These are phyloP conservation scores for Ceraclea dissimilis DNA, from an alignment of 2,888 invertebrate genomes.

Conservation along the genomic window DNA sequence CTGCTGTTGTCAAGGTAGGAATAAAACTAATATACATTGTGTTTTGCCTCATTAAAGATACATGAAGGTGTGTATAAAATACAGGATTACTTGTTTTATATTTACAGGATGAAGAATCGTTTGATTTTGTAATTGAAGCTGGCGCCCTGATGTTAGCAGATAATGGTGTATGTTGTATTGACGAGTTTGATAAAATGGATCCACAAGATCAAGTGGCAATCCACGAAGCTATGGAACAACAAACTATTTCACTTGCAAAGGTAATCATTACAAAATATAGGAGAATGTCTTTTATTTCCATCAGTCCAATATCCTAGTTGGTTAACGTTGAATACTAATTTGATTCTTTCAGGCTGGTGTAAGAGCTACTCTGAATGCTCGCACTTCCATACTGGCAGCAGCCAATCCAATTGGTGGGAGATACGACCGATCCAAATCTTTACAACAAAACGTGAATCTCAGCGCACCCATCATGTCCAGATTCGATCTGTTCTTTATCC, in stretches of 20 bases:
- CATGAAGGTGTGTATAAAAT: no score
- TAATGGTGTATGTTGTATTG: slow-evolving; percentile 97
- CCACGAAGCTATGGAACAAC: slow-evolving; percentile 99
- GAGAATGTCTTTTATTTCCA: no score
- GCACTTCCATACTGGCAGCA: slow-evolving; percentile 96
- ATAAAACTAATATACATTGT: not conserved
- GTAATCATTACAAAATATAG: slow-evolving; percentile 35
- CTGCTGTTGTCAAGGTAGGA: slow-evolving; percentile 80
- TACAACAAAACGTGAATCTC: slow-evolving; percentile 89
- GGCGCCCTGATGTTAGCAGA: slow-evolving; percentile 99
- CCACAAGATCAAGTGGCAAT: slow-evolving; percentile 95
- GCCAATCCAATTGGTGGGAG: slow-evolving; percentile 97
- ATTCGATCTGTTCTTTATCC: slow-evolving; percentile 96
- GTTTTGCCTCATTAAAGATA: no score
- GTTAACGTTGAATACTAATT: no score
- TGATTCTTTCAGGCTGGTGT: slow-evolving; percentile 69
- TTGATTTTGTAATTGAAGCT: slow-evolving; percentile 98
- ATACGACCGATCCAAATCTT: slow-evolving; percentile 87
- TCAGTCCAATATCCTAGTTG: no score
- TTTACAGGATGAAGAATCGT: slow-evolving; percentile 83
- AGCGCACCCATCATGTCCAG: slow-evolving; percentile 98
- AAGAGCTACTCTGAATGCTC: slow-evolving; percentile 92
- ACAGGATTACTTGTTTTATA: not conserved
- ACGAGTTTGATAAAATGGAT: slow-evolving; percentile 99
- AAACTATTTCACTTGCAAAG: slow-evolving; percentile 97